Evolutionary conservation across 2,113 vertebrate genomes (phyloP).

Genomic region (Dendropsophus ebraccatus): DNA sequence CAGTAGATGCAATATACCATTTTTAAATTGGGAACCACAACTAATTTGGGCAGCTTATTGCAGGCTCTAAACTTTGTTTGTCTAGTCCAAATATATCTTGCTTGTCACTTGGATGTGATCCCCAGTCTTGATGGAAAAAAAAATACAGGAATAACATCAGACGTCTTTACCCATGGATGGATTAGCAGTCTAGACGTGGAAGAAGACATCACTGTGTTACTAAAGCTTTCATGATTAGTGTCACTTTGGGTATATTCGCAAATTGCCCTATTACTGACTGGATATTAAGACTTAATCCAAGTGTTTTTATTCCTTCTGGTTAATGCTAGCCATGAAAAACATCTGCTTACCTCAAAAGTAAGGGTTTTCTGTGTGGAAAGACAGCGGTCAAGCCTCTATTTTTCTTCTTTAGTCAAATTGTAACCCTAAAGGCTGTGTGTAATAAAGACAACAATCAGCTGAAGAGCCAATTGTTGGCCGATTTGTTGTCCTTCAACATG

Average conservation of each 20-base stretch:
- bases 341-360: slow-evolving; percentile 7
- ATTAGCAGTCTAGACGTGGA: slow-evolving; percentile 69
- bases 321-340: slow-evolving; percentile 11
- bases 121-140: slow-evolving; percentile 44
- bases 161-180: slow-evolving; percentile 62
- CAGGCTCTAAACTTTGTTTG: slow-evolving; percentile 6
- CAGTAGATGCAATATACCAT: too few species aligned
- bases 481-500: too few species aligned
- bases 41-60: slow-evolving; percentile 19
- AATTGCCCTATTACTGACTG: slow-evolving; percentile 53
- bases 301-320: slow-evolving; percentile 14
- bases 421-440: too few species aligned
- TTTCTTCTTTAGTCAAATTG: slow-evolving; percentile 4
- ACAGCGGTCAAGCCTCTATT: background rate
- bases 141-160: slow-evolving; percentile 62
- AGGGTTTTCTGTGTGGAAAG: background rate
- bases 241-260: slow-evolving; percentile 52
- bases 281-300: slow-evolving; percentile 50
- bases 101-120: slow-evolving; percentile 60
- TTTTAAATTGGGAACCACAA: background rate
- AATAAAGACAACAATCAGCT: too few species aligned
- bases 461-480: too few species aligned
- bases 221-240: slow-evolving; percentile 63
- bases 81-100: background rate
- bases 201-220: slow-evolving; percentile 57